phyloP scores from a whole-genome alignment of 2,113 vertebrate genomes.

The Corythornis madagascariensis region DNA sequence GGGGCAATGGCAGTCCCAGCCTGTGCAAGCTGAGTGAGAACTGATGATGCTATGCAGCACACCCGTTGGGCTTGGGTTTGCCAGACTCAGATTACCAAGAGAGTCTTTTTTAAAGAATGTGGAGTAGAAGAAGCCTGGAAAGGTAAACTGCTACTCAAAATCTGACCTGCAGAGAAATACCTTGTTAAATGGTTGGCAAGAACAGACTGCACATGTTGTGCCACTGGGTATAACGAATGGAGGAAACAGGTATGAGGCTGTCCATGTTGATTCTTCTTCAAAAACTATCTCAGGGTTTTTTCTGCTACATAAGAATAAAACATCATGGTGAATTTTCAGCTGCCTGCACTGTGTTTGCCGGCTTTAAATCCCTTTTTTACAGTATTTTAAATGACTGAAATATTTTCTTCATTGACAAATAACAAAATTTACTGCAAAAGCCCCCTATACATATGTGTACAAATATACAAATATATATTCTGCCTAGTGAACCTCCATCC shows the following conservation, averaged over 20 bases:
- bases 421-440: neutral
- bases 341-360: neutral
- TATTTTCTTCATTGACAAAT: neutral
- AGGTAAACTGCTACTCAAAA: neutral
- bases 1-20: accelerated
- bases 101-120: neutral
- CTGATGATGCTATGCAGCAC: neutral
- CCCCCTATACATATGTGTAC: too few species aligned
- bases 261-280: neutral
- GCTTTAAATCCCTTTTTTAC: neutral
- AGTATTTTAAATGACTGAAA: neutral
- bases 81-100: neutral
- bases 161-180: neutral
- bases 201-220: neutral
- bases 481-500: neutral
- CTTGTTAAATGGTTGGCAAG: neutral
- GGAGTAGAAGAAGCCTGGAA: neutral
- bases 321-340: accelerated
- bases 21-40: neutral
- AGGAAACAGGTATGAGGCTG: neutral
- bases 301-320: neutral
- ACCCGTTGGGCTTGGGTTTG: neutral
- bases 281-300: neutral
- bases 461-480: too few species aligned
- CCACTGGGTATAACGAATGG: neutral